Base-by-base conservation (phyloP, 2,888 invertebrate genomes). In the Caenorhabditis angaria region DNA sequence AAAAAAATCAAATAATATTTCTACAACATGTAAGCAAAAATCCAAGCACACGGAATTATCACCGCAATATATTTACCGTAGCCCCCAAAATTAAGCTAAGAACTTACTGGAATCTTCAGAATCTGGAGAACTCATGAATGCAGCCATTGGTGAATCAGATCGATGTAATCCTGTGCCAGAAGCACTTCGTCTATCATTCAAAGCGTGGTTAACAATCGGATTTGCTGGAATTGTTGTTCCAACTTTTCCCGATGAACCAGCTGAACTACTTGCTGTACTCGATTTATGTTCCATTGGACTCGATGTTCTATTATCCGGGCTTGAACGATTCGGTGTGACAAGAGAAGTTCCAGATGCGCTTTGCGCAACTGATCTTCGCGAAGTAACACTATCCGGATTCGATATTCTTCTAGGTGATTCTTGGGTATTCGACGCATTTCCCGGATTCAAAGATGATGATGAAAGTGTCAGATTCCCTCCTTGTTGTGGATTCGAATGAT, bases 51-150 rank as follows among this genome's bases (percentile, higher is more conserved):
- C 51, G 10, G 1, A 41, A 61, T 8, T 32, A 48, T 56, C 60
- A 66, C 61, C 24, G 51, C 61, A 61, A 56, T 57, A 61, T 10
- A 61, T 10, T 35, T 29, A 28, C n/a, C 57, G 57, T n/a, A n/a
- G n/a, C n/a, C n/a, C n/a, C n/a, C n/a, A n/a, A 28, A 32, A 22
- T 59, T 48, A 28, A 47, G 48, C 14, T 25, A 56, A 51, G 58
- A 68, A 82, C 85, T 67, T 47, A 85, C 85, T 85, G 54, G 82
- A 72, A 53, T 85, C 85, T 29, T 85, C 85, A 3, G 18, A 41
- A 51, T 85, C 85, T 14, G 85, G 85, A 12, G 82, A 83, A 61
- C 77, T 82, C 82, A 85, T 78, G 56, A 83, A 85, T n/a, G 76
- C 54, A 2, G 77, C 78, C 2, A 67, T 25, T 14, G 77, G 74